Evolutionary conservation across 2,888 invertebrate genomes (phyloP), one percentile per base, ranked within the genome.

Genomic region (Bugulina stolonifera): DNA sequence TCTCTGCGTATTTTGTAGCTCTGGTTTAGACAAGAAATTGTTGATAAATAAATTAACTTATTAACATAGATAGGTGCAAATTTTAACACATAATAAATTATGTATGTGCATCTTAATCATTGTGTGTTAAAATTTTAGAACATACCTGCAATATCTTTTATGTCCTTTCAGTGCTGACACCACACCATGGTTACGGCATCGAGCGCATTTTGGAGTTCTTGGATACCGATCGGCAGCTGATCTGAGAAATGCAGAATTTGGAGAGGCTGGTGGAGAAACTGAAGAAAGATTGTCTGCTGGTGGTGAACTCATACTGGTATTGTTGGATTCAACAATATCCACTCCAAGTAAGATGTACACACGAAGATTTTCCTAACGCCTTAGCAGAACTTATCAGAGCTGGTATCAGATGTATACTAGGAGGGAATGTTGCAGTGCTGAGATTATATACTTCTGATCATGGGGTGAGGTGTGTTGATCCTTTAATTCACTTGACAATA

Each of bases 181-280:
- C 76, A 95, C 94, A 78, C 97, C 97, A 88, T 98, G 97, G 87
- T 98, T 97, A 74, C 97, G 88, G 84, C 97, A 98, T 72, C 97
- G 89, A 73, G 97, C 97, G 86, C 94, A 97, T 86, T 97, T 97
- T 55, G 97, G 97, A 25, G 94, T 94, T 87, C 96, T 87, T 87
- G 95, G 95, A 86, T 94, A 96, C 80, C 95, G 89, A 84, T 96
- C 95, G 74, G 87, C 77, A 1, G 80, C 78, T 32, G 64, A 64
- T 72, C 79, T 73, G 71, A 80, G 75, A 72, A 80, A 79, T 52
- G 77, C 54, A 14, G 76, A 74, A 3, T 64, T 64, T 32, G 64
- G 64, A 64, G 64, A 64, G 25, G 29, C 32, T 5, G 64, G 64
- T 14, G 64, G 64, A 10, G 64, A 55, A 18, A n/a, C 22, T 64